Evolutionary conservation across 2,888 invertebrate genomes (phyloP), one percentile per base, ranked within the genome.

Genomic region (Ichneumon xanthorius): DNA sequence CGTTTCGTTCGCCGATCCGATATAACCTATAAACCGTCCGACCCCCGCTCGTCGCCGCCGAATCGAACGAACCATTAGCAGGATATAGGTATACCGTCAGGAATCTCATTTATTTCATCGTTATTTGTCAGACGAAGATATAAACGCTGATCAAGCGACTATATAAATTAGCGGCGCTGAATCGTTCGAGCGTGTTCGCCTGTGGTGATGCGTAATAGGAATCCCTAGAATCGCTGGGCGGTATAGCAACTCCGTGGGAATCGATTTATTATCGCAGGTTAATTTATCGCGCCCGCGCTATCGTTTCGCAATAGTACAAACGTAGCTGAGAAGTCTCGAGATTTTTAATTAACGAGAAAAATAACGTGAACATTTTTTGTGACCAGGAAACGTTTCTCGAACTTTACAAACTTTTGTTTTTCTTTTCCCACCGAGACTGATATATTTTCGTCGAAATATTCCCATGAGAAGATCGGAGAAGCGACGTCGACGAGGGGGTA

Each of bases 101-200:
- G 58, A 63, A 63, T n/a, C 67, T 33, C 58, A 53, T 75, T 75
- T 75, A 61, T 71, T 48, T 65, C 58, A 67, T 80, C 80, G 81
- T 75, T 85, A 85, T 85, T 85, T 85, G 73, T 85, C 85, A 82
- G 85, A 63, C 48, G 53, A 82, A 73, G 58, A 58, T 58, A 85
- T 78, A 78, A 85, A 78, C 78, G 65, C 77, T 78, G 78, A 85
- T 85, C 81, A 79, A 70, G 55, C 78, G 14, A 55, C 45, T 37
- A 73, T 61, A 58, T 37, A 45, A 58, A 72, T 33, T 72, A 40
- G 73, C 73, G 73, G 40, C 45, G 26, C 16, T n/a, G 61, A 75
- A 45, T 48, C 30, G 9, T 75, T 75, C 45, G 45, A 40, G n/a
- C 45, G 63, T 63, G 48, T 67, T 48, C 63, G 73, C 72, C 48